Conservation (phyloP, 2,888 invertebrate genomes). For the Eucera pruinosa region DNA sequence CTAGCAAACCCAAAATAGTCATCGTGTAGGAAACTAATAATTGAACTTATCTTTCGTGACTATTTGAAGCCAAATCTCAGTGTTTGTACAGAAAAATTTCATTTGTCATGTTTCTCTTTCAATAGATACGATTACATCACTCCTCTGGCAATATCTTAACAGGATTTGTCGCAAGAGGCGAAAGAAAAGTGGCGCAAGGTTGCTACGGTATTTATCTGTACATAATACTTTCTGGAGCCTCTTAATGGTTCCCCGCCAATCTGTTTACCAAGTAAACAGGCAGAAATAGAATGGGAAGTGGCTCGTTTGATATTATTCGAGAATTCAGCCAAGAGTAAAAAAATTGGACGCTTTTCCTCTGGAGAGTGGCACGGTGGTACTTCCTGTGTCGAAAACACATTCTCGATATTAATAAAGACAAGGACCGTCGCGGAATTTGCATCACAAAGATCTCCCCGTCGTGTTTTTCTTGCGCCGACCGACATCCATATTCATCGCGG, state of each 20-base stretch:
- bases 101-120: conserved; percentile 3
- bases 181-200: conserved; percentile 32
- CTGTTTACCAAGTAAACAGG: conserved; percentile 70
- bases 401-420: conserved; percentile 50
- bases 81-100: conserved; percentile 24
- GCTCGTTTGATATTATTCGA: conserved; percentile 40
- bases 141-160: conserved; percentile 12
- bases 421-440: conserved; percentile 57
- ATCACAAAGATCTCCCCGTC: conserved; percentile 58
- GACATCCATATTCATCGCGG: conserved; percentile 68
- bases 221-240: conserved; percentile 13
- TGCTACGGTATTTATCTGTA: conserved; percentile 5
- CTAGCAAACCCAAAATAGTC: not conserved
- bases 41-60: not conserved
- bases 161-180: conserved; percentile 11
- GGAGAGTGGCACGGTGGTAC: not conserved
- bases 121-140: not conserved
- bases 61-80: not conserved
- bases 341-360: not conserved
- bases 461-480: conserved; percentile 39
- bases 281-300: conserved; percentile 49
- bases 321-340: conserved; percentile 18
- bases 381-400: conserved; percentile 33
- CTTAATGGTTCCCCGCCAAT: conserved; percentile 55
- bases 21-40: not conserved